Evolutionary conservation across 2,888 invertebrate species (phyloP).

Genomic region (Dryocosmus kuriphilus): DNA sequence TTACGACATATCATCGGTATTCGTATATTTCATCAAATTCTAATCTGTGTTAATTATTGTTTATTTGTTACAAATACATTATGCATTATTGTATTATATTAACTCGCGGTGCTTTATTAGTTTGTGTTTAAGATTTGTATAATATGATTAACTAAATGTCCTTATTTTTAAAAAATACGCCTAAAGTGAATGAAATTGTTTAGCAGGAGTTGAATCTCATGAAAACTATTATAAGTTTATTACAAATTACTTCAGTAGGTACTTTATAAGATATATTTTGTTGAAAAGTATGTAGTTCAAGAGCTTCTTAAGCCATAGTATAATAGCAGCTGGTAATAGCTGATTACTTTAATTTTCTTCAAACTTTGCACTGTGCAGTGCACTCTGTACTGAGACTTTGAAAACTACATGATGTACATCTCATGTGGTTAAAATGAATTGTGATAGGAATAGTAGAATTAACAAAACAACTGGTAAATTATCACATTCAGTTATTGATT

Average conservation of each 20-base stretch:
- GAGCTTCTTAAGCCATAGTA: background rate
- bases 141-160: background rate
- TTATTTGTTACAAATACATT: constrained; percentile 12
- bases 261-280: constrained; percentile 16
- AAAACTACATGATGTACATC: background rate
- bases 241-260: constrained; percentile 2
- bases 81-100: background rate
- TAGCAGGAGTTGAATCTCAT: background rate
- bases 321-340: background rate
- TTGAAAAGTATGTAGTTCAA: background rate
- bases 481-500: constrained; percentile 15
- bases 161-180: background rate
- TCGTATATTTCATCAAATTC: too few relatives aligned
- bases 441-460: constrained; percentile 18
- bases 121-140: constrained; percentile 8
- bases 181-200: constrained; percentile 13
- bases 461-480: constrained; percentile 1
- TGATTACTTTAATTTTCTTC: background rate
- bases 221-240: constrained; percentile 17
- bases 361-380: background rate
- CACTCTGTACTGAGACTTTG: too few relatives aligned
- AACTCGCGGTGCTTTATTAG: constrained; percentile 15
- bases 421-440: constrained; percentile 2
- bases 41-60: constrained; percentile 6
- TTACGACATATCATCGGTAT: too few relatives aligned